Evolutionary conservation across 2,888 invertebrate species (phyloP).

Genomic region (Pharmacophagus antenor): DNA sequence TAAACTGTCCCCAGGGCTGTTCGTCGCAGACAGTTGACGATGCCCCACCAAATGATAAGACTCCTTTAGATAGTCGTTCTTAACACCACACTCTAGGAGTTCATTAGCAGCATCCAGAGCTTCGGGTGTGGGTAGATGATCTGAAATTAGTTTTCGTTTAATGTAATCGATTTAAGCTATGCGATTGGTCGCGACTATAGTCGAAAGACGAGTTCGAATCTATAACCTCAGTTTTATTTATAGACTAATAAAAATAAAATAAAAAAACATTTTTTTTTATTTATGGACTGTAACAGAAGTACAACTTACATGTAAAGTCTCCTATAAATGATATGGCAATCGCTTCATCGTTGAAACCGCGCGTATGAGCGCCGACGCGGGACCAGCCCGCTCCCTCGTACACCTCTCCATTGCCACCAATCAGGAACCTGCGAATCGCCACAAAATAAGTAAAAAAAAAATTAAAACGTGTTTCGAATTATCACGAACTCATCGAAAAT

Average conservation of each 20-base stretch:
- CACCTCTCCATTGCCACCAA: conserved; percentile 81
- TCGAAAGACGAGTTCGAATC: not conserved
- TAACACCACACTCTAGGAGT: conserved; percentile 73
- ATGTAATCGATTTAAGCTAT: no score
- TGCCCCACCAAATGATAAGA: conserved; percentile 79
- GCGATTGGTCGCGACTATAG: not conserved
- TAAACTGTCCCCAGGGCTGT: conserved; percentile 78
- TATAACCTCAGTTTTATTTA: no score
- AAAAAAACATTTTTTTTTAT: not conserved
- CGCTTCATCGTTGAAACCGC: conserved; percentile 74
- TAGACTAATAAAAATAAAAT: no score
- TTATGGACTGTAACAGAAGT: no score
- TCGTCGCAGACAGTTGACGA: conserved; percentile 71
- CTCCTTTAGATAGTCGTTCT: conserved; percentile 58
- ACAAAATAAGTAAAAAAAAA: not conserved
- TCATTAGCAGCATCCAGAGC: conserved; percentile 68
- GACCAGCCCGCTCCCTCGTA: conserved; percentile 40
- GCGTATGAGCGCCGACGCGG: conserved; percentile 79
- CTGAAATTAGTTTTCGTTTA: conserved; percentile 42
- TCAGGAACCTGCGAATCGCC: conserved; percentile 70
- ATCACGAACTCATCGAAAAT: not conserved
- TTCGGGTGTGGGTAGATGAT: conserved; percentile 56
- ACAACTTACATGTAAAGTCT: conserved; percentile 66
- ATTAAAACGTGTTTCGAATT: not conserved
- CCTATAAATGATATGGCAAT: conserved; percentile 82